Base-by-base conservation (phyloP, 2,797 vertebrate species). In the Fratercula arctica region DNA sequence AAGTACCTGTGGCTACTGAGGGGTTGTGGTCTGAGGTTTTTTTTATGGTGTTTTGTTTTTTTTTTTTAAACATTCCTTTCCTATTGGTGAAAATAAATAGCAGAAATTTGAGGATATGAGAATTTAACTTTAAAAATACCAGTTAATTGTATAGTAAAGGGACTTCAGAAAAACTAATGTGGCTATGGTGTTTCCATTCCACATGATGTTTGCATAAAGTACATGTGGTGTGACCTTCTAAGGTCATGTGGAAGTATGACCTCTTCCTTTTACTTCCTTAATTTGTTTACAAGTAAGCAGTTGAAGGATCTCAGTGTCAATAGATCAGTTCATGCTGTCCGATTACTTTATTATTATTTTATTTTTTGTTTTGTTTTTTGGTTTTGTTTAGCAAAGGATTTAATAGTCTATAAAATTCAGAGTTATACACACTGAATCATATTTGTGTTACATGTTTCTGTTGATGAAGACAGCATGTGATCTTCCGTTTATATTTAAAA, bases 201-300 rank as follows among this genome's bases (percentile, higher is more conserved):
- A 10, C 21, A 0, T 56, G 43, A 12, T 35, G 24, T 78, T 96
- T 96, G 41, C n/a, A 1, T 76, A 18, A 97, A 93, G 74, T 70
- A 60, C 18, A 6, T 0, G 12, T 41, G 57, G n/a, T 46, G 1
- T 87, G 90, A 95, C 95, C 91, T 95, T 86, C 59, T 95, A 29
- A 73, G 87, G 94, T 92, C 83, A 17, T 50, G 73, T 92, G 91
- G 93, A 90, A 95, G 87, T 61, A 43, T 90, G 89, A 91, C 75
- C 89, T 89, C 23, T 85, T 72, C 23, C 50, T 83, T 92, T 86
- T 83, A 59, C 87, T 94, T 95, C 91, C 87, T 78, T 85, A 54
- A 67, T 90, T 93, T 89, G 82, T 84, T 93, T 92, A 28, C 91
- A 89, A 91, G 87, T 76, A 85, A 79, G 39, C 59, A 67, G 31